phyloP scores from a whole-genome alignment of 2,797 vertebrate genomes.

The Enteromius trimaculatus region DNA sequence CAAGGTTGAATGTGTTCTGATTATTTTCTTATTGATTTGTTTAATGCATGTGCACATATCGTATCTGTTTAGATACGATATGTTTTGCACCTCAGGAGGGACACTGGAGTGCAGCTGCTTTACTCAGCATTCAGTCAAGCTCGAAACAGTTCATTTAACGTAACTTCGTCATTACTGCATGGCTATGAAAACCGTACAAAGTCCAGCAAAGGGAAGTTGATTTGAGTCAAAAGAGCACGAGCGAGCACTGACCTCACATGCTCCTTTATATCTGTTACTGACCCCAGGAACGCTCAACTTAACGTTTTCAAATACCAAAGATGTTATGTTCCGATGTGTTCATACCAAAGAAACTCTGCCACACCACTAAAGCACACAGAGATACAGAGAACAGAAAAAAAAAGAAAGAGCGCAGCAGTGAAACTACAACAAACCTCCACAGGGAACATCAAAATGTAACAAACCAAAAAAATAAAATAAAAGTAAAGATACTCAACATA shows the following conservation, averaged over 20 bases:
- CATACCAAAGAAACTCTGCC: slow-evolving; percentile 1
- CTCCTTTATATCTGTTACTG: background rate
- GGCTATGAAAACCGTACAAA: background rate
- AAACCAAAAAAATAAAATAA: no score
- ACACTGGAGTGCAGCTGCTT: background rate
- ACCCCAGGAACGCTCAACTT: background rate
- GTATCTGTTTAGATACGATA: no score
- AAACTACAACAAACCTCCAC: slow-evolving; percentile 17
- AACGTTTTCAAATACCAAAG: slow-evolving; percentile 22
- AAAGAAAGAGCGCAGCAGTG: background rate
- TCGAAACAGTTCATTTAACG: background rate
- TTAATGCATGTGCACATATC: background rate
- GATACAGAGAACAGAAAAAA: background rate
- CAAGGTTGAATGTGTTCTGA: background rate
- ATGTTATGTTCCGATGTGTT: background rate
- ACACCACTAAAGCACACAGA: slow-evolving; percentile 32
- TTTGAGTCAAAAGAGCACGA: background rate
- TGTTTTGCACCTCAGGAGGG: no score
- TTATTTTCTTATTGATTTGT: no score
- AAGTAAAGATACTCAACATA: background rate
- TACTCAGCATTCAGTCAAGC: background rate
- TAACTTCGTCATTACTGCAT: background rate
- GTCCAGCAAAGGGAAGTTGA: background rate
- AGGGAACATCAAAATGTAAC: background rate
- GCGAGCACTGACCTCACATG: background rate